phyloP scores from a whole-genome alignment of 2,888 invertebrate species.

The Protophormia terraenovae region DNA sequence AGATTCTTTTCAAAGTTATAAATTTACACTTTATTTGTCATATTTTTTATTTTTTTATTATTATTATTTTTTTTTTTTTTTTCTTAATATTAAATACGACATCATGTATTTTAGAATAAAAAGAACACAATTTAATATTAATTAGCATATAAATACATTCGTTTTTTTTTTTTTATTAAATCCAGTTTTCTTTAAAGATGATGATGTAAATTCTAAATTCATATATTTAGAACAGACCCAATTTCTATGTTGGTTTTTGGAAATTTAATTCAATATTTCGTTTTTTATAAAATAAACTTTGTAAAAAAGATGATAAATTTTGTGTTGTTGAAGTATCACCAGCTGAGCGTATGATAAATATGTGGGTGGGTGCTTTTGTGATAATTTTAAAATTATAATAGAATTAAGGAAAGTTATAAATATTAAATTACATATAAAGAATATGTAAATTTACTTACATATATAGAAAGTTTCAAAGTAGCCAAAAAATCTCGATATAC shows the following conservation, averaged over 20 bases:
- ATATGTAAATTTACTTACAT: too few species aligned
- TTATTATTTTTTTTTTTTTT: not conserved
- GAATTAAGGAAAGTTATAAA: too few species aligned
- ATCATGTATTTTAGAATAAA: not conserved
- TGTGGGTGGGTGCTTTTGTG: too few species aligned
- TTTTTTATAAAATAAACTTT: not conserved
- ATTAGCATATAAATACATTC: slow-evolving; percentile 12
- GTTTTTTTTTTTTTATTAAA: not conserved
- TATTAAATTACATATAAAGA: too few species aligned
- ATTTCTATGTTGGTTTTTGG: not conserved
- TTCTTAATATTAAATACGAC: not conserved
- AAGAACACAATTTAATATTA: not conserved
- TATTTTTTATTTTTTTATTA: not conserved
- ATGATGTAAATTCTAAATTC: slow-evolving; percentile 51
- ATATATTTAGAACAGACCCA: not conserved
- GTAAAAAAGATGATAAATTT: not conserved
- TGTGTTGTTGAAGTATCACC: too few species aligned
- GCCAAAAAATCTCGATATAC: too few species aligned
- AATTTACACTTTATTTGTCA: not conserved
- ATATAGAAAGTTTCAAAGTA: too few species aligned
- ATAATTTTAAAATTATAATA: too few species aligned
- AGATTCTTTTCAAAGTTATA: not conserved
- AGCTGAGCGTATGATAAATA: too few species aligned
- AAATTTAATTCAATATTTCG: not conserved
- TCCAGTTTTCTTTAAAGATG: slow-evolving; percentile 10